Evolutionary conservation across 23 tunicate genomes (phyloP).

Genomic region (Diplosoma virens): DNA sequence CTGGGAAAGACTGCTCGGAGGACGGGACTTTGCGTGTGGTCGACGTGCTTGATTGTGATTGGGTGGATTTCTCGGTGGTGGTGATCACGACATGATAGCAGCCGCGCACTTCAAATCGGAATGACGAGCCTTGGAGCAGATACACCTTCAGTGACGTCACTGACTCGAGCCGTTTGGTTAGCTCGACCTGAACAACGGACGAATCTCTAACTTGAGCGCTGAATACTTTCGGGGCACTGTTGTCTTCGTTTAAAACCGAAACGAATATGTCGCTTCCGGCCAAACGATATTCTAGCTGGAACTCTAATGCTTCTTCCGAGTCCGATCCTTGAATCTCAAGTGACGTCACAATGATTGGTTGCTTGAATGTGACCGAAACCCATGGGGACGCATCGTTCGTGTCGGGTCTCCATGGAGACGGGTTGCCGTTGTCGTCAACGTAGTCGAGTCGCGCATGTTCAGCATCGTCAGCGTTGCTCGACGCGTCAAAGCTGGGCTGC

Average conservation of each 20-base stretch:
- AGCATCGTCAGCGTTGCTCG: slow-evolving; percentile 48
- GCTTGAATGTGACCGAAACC: slow-evolving; percentile 52
- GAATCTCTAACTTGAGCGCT: slow-evolving; percentile 8
- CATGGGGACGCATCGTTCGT: slow-evolving; percentile 60
- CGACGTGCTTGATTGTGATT: slow-evolving; percentile 40
- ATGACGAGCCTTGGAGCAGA: slow-evolving; percentile 45
- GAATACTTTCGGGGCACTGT: slow-evolving; percentile 9
- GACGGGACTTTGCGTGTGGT: not conserved
- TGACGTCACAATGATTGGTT: slow-evolving; percentile 58
- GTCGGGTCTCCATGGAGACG: slow-evolving; percentile 47
- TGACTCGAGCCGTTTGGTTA: slow-evolving; percentile 27
- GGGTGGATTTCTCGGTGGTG: slow-evolving; percentile 39
- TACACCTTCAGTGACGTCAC: slow-evolving; percentile 32
- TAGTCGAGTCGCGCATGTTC: slow-evolving; percentile 43
- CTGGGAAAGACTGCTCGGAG: not conserved
- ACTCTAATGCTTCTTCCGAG: slow-evolving; percentile 16
- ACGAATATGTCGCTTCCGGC: slow-evolving; percentile 24
- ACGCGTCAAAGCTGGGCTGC: slow-evolving; percentile 44
- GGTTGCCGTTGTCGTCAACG: slow-evolving; percentile 28
- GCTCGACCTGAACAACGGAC: not conserved
- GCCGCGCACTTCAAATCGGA: slow-evolving; percentile 57
- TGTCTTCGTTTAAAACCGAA: slow-evolving; percentile 12
- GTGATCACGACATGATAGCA: slow-evolving; percentile 46
- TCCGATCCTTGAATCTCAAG: slow-evolving; percentile 46
- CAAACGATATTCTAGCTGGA: slow-evolving; percentile 29